phyloP scores from a whole-genome alignment of 2,888 invertebrate genomes.

The Pharmacophagus antenor region DNA sequence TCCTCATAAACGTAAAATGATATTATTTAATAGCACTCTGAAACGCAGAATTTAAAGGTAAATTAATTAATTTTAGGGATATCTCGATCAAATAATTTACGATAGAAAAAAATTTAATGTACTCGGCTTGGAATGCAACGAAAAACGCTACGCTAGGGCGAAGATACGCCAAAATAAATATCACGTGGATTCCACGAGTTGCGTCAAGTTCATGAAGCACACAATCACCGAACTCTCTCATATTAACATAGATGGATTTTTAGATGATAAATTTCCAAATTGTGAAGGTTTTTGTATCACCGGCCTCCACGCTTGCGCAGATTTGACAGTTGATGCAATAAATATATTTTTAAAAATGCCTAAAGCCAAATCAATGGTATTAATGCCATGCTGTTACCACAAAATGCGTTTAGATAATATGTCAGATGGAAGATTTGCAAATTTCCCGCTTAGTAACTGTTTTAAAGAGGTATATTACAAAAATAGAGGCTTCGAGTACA shows the following conservation, averaged over 20 bases:
- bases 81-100: conserved; percentile 85
- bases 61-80: conserved; percentile 80
- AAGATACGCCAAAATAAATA: conserved; percentile 78
- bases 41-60: not conserved
- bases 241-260: conserved; percentile 58
- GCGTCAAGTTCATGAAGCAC: conserved; percentile 82
- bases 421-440: conserved; percentile 64
- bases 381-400: conserved; percentile 92
- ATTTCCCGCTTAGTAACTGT: conserved; percentile 84
- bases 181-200: conserved; percentile 70
- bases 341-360: conserved; percentile 82
- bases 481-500: conserved; percentile 60
- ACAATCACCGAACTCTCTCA: conserved; percentile 78
- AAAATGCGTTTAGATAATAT: conserved; percentile 67
- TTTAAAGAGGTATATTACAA: conserved; percentile 61
- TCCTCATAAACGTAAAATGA: not conserved
- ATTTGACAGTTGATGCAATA: conserved; percentile 85
- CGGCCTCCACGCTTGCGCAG: conserved; percentile 90
- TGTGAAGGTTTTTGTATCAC: conserved; percentile 56
- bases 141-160: conserved; percentile 78
- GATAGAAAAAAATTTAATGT: conserved; percentile 81
- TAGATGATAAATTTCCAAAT: conserved; percentile 61
- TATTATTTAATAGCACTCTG: not conserved
- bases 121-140: conserved; percentile 85
- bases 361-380: conserved; percentile 78